These are phyloP conservation scores for Apis cerana DNA, from an alignment of 1,140 invertebrate genomes.

Conservation along the genomic window DNA sequence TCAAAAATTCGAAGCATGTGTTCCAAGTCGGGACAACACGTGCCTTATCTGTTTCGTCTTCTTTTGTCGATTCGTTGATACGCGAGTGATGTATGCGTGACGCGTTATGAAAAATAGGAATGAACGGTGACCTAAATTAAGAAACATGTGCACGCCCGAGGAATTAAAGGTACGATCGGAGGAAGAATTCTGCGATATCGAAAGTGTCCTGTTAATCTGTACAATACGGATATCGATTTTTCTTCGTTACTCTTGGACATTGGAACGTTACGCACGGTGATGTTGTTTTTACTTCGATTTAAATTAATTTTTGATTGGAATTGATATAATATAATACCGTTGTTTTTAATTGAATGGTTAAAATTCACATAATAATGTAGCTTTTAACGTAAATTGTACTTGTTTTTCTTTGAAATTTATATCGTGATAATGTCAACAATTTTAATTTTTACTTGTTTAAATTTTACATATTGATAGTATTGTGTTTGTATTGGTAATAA, in stretches of 20 bases:
- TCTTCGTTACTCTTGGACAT: neutral
- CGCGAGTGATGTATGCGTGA: neutral
- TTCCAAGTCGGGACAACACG: conserved; percentile 31
- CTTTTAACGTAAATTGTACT: too few species aligned
- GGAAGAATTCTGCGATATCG: neutral
- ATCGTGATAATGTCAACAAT: too few species aligned
- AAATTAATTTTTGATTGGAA: too few species aligned
- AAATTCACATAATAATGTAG: too few species aligned
- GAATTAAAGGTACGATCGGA: conserved; percentile 76
- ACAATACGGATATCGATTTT: neutral
- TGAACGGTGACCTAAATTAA: conserved; percentile 43
- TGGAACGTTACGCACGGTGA: too few species aligned
- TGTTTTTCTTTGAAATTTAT: too few species aligned
- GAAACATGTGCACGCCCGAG: conserved; percentile 79
- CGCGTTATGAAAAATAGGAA: conserved; percentile 41
- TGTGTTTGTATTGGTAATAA: neutral
- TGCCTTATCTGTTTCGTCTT: conserved; percentile 14
- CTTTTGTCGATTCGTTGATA: neutral
- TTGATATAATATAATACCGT: too few species aligned
- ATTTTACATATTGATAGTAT: neutral
- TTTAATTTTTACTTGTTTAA: neutral
- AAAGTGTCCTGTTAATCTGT: neutral
- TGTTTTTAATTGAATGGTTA: too few species aligned
- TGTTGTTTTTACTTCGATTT: too few species aligned
- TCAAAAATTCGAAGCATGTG: conserved; percentile 47